Conservation (phyloP, 2,888 invertebrate species). For the Orchesella flavescens region DNA sequence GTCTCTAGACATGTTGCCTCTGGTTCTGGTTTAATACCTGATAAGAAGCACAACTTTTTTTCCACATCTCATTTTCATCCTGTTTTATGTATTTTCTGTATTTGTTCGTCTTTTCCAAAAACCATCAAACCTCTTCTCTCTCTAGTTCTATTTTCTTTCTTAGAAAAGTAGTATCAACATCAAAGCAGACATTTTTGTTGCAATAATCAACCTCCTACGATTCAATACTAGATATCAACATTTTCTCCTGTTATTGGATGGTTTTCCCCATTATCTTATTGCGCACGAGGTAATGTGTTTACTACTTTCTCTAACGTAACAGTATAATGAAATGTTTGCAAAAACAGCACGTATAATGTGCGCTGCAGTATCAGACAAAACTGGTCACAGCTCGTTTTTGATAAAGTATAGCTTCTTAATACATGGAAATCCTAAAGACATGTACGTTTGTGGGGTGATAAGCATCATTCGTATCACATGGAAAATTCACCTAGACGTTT, state of each 20-base stretch:
- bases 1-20: too few relatives aligned
- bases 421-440: background rate
- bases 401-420: too few relatives aligned
- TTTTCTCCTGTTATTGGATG: background rate
- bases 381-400: background rate
- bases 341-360: background rate
- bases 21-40: slow-evolving; percentile 5
- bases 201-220: slow-evolving; percentile 11
- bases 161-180: background rate
- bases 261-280: slow-evolving; percentile 13
- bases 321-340: background rate
- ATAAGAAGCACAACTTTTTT: slow-evolving; percentile 7
- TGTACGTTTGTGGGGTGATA: background rate
- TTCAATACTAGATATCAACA: background rate
- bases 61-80: background rate
- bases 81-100: background rate
- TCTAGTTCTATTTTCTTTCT: background rate
- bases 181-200: background rate
- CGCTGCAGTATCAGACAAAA: background rate
- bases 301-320: background rate
- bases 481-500: background rate
- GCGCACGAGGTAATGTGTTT: background rate
- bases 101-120: background rate
- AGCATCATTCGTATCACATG: background rate
- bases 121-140: background rate